Evolutionary conservation across 2,797 vertebrate species (phyloP).

Genomic region (Neostethus bicornis): DNA sequence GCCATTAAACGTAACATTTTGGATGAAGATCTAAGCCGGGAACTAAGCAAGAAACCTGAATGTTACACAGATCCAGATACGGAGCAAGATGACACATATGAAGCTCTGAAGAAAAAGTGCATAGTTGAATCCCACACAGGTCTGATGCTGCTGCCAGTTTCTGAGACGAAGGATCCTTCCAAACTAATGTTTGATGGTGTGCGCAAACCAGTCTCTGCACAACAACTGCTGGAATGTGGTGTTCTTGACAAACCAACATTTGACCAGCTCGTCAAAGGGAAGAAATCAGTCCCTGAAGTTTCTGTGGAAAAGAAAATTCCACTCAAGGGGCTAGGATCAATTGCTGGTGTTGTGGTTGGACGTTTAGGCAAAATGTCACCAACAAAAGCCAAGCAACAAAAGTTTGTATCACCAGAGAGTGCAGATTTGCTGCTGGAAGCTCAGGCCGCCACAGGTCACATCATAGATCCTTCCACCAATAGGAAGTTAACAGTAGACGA

Average conservation of each 20-base stretch:
- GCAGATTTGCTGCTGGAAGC: slow-evolving; percentile 87
- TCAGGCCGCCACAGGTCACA: slow-evolving; percentile 92
- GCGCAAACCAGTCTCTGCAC: slow-evolving; percentile 81
- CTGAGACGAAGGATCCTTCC: slow-evolving; percentile 69
- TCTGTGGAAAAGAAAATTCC: slow-evolving; percentile 82
- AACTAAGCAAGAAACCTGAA: slow-evolving; percentile 81
- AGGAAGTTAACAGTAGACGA: slow-evolving; percentile 91
- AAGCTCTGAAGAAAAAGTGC: slow-evolving; percentile 83
- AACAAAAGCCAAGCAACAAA: slow-evolving; percentile 86
- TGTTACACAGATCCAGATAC: slow-evolving; percentile 87
- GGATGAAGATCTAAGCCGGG: slow-evolving; percentile 82
- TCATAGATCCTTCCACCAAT: slow-evolving; percentile 92
- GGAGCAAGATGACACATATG: slow-evolving; percentile 82
- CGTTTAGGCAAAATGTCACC: slow-evolving; percentile 80
- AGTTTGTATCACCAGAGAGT: slow-evolving; percentile 79
- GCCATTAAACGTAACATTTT: slow-evolving; percentile 87
- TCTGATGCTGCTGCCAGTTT: slow-evolving; percentile 79
- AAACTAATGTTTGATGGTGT: slow-evolving; percentile 59
- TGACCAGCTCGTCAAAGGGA: slow-evolving; percentile 81
- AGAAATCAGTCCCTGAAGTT: slow-evolving; percentile 83
- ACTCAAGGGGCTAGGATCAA: slow-evolving; percentile 81
- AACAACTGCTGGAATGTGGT: slow-evolving; percentile 83
- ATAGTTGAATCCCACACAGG: slow-evolving; percentile 83
- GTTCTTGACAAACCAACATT: slow-evolving; percentile 60
- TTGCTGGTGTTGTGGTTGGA: slow-evolving; percentile 84